phyloP scores from a whole-genome alignment of 2,113 vertebrate genomes.

The Calonectris borealis region DNA sequence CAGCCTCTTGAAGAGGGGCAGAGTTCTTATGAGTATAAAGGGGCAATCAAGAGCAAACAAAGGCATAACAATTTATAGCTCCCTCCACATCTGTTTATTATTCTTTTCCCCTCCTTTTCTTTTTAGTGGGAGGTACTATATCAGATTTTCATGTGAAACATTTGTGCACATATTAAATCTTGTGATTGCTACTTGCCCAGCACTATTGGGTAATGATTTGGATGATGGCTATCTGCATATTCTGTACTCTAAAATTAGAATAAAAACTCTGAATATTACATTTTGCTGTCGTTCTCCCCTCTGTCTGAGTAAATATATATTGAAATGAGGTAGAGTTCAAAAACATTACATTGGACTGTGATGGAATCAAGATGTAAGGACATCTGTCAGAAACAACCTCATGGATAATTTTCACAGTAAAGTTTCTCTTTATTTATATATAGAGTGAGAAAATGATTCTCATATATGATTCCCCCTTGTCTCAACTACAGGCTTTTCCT shows the following conservation, averaged over 20 bases:
- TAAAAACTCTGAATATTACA: not conserved
- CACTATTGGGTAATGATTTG: slow-evolving; percentile 5
- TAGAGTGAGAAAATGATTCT: slow-evolving; percentile 49
- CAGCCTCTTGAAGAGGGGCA: not conserved
- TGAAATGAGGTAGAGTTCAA: slow-evolving; percentile 25
- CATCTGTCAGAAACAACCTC: slow-evolving; percentile 16
- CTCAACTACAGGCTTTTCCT: slow-evolving; percentile 65
- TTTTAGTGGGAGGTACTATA: not conserved
- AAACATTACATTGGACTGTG: not conserved
- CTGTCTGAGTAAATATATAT: not conserved
- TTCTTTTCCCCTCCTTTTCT: not conserved
- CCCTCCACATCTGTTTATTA: not conserved
- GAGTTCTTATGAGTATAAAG: not conserved
- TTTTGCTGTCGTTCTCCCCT: not conserved
- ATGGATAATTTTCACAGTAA: slow-evolving; percentile 18
- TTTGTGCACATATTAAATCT: not conserved
- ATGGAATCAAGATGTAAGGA: slow-evolving; percentile 30
- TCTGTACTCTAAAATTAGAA: slow-evolving; percentile 3
- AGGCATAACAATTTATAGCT: not conserved
- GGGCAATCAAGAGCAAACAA: not conserved
- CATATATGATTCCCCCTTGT: slow-evolving; percentile 49
- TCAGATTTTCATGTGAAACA: slow-evolving; percentile 34
- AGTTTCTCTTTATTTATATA: slow-evolving; percentile 55
- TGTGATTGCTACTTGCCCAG: slow-evolving; percentile 5
- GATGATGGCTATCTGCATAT: not conserved